Evolutionary conservation across 2,888 invertebrate species (phyloP), one percentile per base, ranked within the genome.

Genomic region (Buathra laborator): DNA sequence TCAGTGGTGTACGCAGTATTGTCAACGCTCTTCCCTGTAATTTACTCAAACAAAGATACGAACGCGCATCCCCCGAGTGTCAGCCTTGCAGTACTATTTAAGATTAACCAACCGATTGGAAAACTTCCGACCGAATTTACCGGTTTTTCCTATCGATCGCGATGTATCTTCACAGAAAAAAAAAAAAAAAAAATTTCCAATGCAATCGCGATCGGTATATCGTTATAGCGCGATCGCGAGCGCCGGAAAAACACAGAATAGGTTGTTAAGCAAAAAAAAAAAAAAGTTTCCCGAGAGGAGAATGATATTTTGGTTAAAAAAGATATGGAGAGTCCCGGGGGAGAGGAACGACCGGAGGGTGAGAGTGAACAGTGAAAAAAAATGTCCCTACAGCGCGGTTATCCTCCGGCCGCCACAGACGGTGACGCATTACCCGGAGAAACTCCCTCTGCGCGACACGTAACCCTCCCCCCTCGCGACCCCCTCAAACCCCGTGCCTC

Each of bases 351-450:
- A 59, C 48, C n/a, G 43, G 19, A 48, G 32, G 5, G 64, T 56
- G 44, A 14, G 64, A 24, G 51, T 7, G 56, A 43, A 81, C 48
- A 56, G 74, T 24, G 67, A 70, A 71, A 84, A 77, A 82, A 85
- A 85, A 76, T 76, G 67, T 82, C 43, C 44, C 68, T 53, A n/a
- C 32, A 46, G 53, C 51, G 46, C 76, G 82, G 68, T 76, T 80
- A 72, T 80, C 62, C 51, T 76, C 46, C 62, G 48, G 64, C 32
- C 67, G 59, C 67, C 46, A 66, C 46, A 72, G 66, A 66, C 53
- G 74, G 78, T 81, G 83, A 83, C 85, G 68, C 80, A 83, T 83
- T 85, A 80, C 75, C 32, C 82, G 48, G 59, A 44, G 76, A 67
- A 44, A 66, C 72, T 43, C 46, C 29, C 51, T 56, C 64, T 70